Evolutionary conservation across 2,113 vertebrate species (phyloP).

Genomic region (Gopherus flavomarginatus): DNA sequence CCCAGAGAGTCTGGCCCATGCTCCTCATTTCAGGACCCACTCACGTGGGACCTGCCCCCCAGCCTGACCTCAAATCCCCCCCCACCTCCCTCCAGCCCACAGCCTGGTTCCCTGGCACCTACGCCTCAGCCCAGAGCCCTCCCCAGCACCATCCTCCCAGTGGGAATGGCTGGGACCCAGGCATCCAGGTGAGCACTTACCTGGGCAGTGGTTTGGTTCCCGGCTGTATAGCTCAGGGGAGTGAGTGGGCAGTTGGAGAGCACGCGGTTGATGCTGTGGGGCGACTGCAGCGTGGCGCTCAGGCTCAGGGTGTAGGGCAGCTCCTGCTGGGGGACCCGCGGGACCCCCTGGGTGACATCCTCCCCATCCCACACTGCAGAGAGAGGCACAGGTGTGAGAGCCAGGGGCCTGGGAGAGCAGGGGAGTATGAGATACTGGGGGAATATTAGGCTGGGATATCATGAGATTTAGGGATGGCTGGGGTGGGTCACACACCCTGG

Average conservation of each 20-base stretch:
- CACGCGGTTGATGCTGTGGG: slow-evolving; percentile 79
- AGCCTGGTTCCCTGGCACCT: too few relatives aligned
- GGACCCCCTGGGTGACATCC: neutral
- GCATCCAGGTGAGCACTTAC: slow-evolving; percentile 40
- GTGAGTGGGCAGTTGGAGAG: slow-evolving; percentile 81
- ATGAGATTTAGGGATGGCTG: neutral
- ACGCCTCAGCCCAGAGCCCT: too few relatives aligned
- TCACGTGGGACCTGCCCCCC: too few relatives aligned
- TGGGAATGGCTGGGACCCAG: too few relatives aligned
- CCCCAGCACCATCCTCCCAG: neutral
- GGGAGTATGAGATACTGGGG: neutral
- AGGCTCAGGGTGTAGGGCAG: slow-evolving; percentile 83
- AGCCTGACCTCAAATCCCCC: too few relatives aligned
- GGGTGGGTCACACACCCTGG: neutral
- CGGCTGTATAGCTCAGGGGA: slow-evolving; percentile 72
- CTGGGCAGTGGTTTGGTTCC: slow-evolving; percentile 78
- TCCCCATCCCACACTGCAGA: neutral
- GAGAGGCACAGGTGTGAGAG: neutral
- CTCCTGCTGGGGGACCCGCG: slow-evolving; percentile 36
- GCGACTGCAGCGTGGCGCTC: slow-evolving; percentile 73
- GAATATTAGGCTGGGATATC: too few relatives aligned
- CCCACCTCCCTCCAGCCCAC: too few relatives aligned
- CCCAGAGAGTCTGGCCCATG: too few relatives aligned
- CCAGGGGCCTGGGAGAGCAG: neutral
- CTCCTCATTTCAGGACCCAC: neutral